These are phyloP conservation scores for Ascidia mentula DNA, from an alignment of 23 tunicate species.

Conservation along the genomic window DNA sequence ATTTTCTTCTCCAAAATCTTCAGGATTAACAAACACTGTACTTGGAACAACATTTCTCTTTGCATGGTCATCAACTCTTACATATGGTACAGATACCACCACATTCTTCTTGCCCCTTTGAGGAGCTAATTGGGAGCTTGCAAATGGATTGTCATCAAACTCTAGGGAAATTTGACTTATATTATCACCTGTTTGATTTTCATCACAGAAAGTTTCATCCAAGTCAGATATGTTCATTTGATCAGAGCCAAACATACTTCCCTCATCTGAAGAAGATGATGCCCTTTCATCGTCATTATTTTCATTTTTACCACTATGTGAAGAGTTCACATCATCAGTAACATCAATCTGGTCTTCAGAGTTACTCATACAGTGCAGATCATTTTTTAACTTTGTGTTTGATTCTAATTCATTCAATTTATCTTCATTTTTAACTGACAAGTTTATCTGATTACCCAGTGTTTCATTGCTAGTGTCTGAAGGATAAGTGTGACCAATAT, in stretches of 20 bases:
- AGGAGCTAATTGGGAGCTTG: neutral
- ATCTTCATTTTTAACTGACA: too few relatives aligned
- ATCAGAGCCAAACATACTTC: conserved; percentile 47
- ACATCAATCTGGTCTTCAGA: too few relatives aligned
- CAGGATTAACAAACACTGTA: conserved; percentile 37
- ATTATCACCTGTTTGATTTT: conserved; percentile 10
- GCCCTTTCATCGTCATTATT: neutral
- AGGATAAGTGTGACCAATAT: too few relatives aligned
- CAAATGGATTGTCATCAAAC: conserved; percentile 68
- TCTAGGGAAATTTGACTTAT: conserved; percentile 40
- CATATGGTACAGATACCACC: too few relatives aligned
- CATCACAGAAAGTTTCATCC: conserved; percentile 10
- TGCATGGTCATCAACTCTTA: neutral
- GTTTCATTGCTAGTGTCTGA: too few relatives aligned
- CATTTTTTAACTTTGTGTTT: too few relatives aligned
- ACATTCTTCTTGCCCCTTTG: neutral
- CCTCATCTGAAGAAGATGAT: neutral
- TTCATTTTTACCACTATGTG: too few relatives aligned
- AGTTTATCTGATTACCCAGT: too few relatives aligned
- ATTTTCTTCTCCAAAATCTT: conserved; percentile 7
- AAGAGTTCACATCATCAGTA: too few relatives aligned
- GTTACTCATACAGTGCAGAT: too few relatives aligned
- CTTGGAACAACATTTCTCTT: conserved; percentile 21
- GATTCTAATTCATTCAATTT: too few relatives aligned
- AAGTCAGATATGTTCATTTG: conserved; percentile 53